Evolutionary conservation across 2,113 vertebrate genomes (phyloP), one percentile per base, ranked within the genome.

Genomic region (Maccullochella peelii): DNA sequence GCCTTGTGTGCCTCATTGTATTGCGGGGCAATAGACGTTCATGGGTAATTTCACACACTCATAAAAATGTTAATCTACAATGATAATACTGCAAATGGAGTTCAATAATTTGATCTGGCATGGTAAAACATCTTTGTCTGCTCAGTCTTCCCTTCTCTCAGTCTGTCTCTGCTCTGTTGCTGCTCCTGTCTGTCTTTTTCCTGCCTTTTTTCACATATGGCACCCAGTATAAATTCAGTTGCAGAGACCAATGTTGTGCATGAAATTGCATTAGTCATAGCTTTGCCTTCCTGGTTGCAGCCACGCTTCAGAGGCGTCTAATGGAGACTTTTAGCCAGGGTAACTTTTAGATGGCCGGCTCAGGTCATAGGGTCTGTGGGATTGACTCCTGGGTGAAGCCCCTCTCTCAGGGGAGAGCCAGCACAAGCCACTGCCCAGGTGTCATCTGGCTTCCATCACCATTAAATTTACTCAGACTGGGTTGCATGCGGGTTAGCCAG

Each of bases 251-350:
- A 83, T 76, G 27, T 74, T 30, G 63, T 86, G 90, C 89, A 94
- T 93, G 85, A 93, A 94, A 94, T 93, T 87, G 80, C 80, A 90
- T 94, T 93, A 93, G 92, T 78, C 86, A 84, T 85, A 82, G 88
- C 88, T 74, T n/a, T 86, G 85, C 84, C 86, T 88, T 80, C 42
- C 79, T 62, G 73, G 85, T 71, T 83, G 80, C 62, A 42, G 85
- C 85, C 83, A 79, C 58, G 70, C 84, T 87, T 87, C 77, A 82
- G 82, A 85, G 76, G 58, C 65, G 25, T 85, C 69, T 93, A 91
- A 94, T 92, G 36, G 83, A 85, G 52, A 77, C 86, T 94, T 93
- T 94, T 91, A 90, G 77, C 66, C 27, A 58, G 81, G 76, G 73
- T 73, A 86, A 85, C 81, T 83, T 86, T 93, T 85, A 77, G 27